Evolutionary conservation across 2,797 vertebrate species (phyloP).

Genomic region (Martes flavigula): DNA sequence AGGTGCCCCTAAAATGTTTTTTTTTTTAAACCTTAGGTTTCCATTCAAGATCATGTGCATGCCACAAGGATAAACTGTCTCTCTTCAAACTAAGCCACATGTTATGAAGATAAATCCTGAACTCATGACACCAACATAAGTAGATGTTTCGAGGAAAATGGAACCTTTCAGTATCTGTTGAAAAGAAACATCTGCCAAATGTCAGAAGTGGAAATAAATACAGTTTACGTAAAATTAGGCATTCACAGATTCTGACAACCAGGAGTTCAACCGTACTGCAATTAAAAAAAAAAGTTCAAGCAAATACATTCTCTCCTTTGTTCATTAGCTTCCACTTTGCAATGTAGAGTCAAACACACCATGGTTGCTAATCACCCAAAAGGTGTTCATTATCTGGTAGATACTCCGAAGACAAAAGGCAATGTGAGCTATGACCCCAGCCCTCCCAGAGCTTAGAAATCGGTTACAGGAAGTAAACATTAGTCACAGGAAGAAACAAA

Average conservation of each 20-base stretch:
- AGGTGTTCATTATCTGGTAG: not conserved
- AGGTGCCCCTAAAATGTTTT: too few relatives aligned
- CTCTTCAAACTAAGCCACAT: not conserved
- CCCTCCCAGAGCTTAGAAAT: not conserved
- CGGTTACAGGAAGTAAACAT: rapidly evolving
- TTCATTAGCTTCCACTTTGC: not conserved
- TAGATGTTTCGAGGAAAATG: not conserved
- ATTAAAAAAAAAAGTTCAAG: not conserved
- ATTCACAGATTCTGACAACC: not conserved
- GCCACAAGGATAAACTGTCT: not conserved
- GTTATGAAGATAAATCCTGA: not conserved
- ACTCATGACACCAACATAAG: rapidly evolving
- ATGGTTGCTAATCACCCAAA: not conserved
- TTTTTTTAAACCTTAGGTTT: not conserved
- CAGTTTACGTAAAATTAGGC: not conserved
- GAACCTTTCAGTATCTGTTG: not conserved
- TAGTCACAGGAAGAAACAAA: not conserved
- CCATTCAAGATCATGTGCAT: not conserved
- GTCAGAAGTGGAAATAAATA: not conserved
- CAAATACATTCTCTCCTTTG: not conserved
- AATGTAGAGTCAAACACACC: too few relatives aligned
- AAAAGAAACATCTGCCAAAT: not conserved
- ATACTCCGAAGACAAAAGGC: not conserved
- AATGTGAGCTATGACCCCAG: not conserved
- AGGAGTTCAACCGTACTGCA: not conserved